Evolutionary conservation across 2,888 invertebrate species (phyloP), one percentile per base, ranked within the genome.

Genomic region (Oxyteleia sp.): DNA sequence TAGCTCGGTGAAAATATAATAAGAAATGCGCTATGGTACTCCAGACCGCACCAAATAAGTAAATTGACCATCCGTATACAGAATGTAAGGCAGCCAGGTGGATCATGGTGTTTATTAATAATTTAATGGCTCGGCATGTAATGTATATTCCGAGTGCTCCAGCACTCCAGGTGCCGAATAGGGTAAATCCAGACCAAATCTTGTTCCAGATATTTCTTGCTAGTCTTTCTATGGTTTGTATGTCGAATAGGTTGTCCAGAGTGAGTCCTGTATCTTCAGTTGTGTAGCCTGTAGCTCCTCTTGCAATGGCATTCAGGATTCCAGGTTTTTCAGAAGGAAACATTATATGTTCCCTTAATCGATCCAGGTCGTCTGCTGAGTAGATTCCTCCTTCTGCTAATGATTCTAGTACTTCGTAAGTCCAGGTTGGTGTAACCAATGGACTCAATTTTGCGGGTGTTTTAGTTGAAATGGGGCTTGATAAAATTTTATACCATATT

Each of bases 341-440:
- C 79, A 84, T 79, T 0, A 79, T 79, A 5, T 69, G 26, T 20
- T 82, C 53, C 0, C 55, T 2, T 4, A 84, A 20, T 7, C 69
- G 13, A 0, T 74, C 20, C 0, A 84, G 11, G 0, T 84, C 84
- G 0, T 23, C 29, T 10, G 53, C 11, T 0, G 41, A 41, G n/a
- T 82, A 84, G 10, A 84, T 84, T 1, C 79, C 82, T 8, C 69
- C 68, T 1, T 43, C 49, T 1, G 78, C 74, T 1, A 84, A 2
- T 0, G 32, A 5, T 5, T 2, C 26, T 0, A 61, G 49, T 10
- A 16, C 53, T 0, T 15, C 20, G 7, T 74, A 84, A 0, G 11
- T 16, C 78, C 76, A 81, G 0, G 15, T 57, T 0, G n/a, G 11
- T 8, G 5, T 32, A 0, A 41, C 51, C 7, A 32, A 8, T 5